phyloP scores from a whole-genome alignment of 2,797 vertebrate genomes.

The Sebastes diaconus region DNA sequence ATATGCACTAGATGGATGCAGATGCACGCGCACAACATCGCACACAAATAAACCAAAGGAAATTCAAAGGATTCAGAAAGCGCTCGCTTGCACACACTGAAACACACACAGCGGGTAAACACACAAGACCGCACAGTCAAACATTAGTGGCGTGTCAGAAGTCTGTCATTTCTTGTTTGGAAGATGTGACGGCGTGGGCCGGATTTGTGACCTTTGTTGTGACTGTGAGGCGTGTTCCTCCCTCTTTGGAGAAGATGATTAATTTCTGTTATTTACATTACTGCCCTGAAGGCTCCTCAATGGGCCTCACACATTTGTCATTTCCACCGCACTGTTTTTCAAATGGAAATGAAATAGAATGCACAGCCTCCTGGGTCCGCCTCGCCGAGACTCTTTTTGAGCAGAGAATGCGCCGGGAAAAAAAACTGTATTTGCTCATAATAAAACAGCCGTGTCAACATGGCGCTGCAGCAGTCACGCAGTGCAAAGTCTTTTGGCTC shows the following conservation, averaged over 20 bases:
- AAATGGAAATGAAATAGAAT: slow-evolving; percentile 78
- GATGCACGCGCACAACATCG: not conserved
- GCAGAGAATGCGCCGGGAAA: slow-evolving; percentile 27
- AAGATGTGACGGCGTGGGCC: slow-evolving; percentile 61
- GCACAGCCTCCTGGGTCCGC: slow-evolving; percentile 70
- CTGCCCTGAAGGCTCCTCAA: slow-evolving; percentile 72
- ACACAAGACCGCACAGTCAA: slow-evolving; percentile 50
- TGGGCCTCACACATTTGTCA: slow-evolving; percentile 77
- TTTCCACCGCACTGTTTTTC: slow-evolving; percentile 76
- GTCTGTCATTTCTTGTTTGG: slow-evolving; percentile 73
- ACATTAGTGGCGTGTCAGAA: slow-evolving; percentile 66
- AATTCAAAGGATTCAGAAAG: slow-evolving; percentile 37
- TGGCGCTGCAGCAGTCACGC: slow-evolving; percentile 52
- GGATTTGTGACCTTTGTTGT: slow-evolving; percentile 77
- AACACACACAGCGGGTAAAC: slow-evolving; percentile 22
- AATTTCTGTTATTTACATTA: slow-evolving; percentile 83
- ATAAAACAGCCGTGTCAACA: slow-evolving; percentile 71
- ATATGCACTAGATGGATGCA: not conserved
- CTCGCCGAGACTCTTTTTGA: slow-evolving; percentile 59
- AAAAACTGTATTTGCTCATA: slow-evolving; percentile 67
- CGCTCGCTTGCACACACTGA: not conserved
- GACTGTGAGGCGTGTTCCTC: slow-evolving; percentile 67
- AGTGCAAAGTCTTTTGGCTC: slow-evolving; percentile 60
- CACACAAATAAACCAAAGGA: slow-evolving; percentile 31
- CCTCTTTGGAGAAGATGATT: slow-evolving; percentile 78